These are phyloP conservation scores for Chromis chromis DNA, from an alignment of 2,797 vertebrate genomes.

Conservation along the genomic window DNA sequence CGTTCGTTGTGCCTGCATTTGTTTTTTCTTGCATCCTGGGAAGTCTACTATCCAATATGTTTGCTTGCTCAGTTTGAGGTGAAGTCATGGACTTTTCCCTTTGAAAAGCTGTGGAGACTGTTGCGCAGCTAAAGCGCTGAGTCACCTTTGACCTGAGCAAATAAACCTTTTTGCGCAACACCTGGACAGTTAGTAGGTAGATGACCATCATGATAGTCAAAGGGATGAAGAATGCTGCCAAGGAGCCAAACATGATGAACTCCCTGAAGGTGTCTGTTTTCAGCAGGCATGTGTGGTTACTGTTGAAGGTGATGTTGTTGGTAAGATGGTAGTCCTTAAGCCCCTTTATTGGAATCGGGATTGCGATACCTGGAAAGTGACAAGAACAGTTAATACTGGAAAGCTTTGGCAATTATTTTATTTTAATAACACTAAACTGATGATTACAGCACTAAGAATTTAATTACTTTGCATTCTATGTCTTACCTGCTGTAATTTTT, in stretches of 20 bases:
- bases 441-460: neutral
- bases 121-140: constrained; percentile 86
- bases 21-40: constrained; percentile 74
- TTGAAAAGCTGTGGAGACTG: constrained; percentile 91
- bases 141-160: constrained; percentile 88
- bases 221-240: constrained; percentile 94
- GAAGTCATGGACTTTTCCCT: constrained; percentile 80
- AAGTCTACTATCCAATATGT: constrained; percentile 82
- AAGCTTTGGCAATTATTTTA: neutral
- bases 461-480: neutral
- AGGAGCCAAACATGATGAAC: constrained; percentile 95
- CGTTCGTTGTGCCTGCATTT: constrained; percentile 19
- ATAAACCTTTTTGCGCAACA: constrained; percentile 92
- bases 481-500: neutral
- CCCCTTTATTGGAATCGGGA: constrained; percentile 93
- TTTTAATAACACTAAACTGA: neutral
- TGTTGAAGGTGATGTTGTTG: constrained; percentile 85
- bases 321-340: constrained; percentile 79
- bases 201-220: constrained; percentile 96
- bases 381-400: constrained; percentile 30
- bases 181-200: constrained; percentile 94
- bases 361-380: constrained; percentile 90
- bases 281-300: constrained; percentile 90
- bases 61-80: constrained; percentile 84
- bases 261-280: constrained; percentile 88